phyloP scores from a whole-genome alignment of 2,888 invertebrate genomes.

The Chrysopilus asiliformis region DNA sequence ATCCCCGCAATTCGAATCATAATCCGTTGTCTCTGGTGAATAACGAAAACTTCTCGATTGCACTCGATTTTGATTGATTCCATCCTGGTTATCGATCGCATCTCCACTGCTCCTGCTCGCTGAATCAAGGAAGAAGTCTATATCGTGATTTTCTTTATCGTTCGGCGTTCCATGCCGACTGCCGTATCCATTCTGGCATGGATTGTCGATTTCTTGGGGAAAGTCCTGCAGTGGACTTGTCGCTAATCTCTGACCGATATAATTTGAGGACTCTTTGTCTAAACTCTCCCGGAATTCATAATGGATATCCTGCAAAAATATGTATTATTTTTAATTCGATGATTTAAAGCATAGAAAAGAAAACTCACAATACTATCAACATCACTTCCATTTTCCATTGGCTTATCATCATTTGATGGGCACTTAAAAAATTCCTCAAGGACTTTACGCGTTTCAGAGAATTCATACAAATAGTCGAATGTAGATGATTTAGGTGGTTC shows the following conservation, averaged over 20 bases:
- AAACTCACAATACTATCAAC: conserved; percentile 33
- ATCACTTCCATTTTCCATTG: conserved; percentile 36
- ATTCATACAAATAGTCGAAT: conserved; percentile 80
- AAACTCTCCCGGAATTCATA: conserved; percentile 15
- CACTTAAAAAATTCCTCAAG: conserved; percentile 83
- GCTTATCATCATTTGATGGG: conserved; percentile 49
- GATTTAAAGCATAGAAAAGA: neutral
- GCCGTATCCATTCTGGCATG: conserved; percentile 40
- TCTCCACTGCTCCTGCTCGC: conserved; percentile 36
- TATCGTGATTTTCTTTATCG: conserved; percentile 22
- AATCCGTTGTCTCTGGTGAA: conserved; percentile 86
- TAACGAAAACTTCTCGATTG: conserved; percentile 72
- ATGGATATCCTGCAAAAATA: conserved; percentile 15
- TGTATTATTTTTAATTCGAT: too few relatives aligned
- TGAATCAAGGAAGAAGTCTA: conserved; percentile 35
- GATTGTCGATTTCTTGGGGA: conserved; percentile 39
- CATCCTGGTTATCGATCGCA: conserved; percentile 32
- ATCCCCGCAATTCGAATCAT: conserved; percentile 71
- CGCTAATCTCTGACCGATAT: conserved; percentile 15
- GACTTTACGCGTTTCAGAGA: conserved; percentile 82
- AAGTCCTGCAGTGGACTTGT: conserved; percentile 12
- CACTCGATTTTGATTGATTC: conserved; percentile 35
- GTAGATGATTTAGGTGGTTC: conserved; percentile 43
- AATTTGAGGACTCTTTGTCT: conserved; percentile 21
- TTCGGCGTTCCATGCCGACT: conserved; percentile 22